Evolutionary conservation across 1,140 invertebrate genomes (phyloP).

Genomic region (Tribolium castaneum): DNA sequence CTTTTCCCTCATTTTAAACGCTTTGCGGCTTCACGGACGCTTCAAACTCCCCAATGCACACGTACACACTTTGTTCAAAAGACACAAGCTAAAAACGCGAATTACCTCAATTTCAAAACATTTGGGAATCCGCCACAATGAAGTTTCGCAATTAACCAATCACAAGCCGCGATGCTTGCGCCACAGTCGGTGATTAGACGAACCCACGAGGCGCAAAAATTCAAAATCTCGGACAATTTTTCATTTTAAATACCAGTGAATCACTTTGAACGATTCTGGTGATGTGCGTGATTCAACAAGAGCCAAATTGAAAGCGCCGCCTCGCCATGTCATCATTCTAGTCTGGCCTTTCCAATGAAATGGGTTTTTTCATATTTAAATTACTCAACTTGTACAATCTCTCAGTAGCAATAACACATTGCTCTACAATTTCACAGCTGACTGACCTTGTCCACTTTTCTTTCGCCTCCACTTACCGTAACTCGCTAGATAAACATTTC

Average conservation of each 20-base stretch:
- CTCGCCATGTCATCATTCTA: neutral
- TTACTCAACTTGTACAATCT: conserved; percentile 32
- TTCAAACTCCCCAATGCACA: neutral
- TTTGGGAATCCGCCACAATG: conserved; percentile 53
- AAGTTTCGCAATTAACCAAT: conserved; percentile 55
- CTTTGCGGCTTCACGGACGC: neutral
- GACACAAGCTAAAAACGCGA: conserved; percentile 35
- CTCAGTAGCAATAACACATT: conserved; percentile 3
- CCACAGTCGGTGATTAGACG: conserved; percentile 2
- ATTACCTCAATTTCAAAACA: conserved; percentile 57
- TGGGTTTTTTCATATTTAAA: neutral
- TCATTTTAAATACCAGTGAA: neutral
- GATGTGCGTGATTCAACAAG: too few species aligned
- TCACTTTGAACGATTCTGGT: too few species aligned
- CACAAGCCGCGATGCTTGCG: conserved; percentile 42
- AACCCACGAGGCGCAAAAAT: neutral
- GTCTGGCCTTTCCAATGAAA: neutral
- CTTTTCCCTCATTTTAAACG: neutral
- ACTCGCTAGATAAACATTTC: neutral
- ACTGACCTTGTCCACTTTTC: conserved; percentile 31
- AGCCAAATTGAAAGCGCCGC: neutral
- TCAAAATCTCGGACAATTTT: neutral
- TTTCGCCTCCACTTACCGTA: conserved; percentile 1
- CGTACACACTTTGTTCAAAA: neutral
- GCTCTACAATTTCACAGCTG: conserved; percentile 25